phyloP scores from a whole-genome alignment of 1,140 invertebrate genomes.

The Melitaea cinxia region DNA sequence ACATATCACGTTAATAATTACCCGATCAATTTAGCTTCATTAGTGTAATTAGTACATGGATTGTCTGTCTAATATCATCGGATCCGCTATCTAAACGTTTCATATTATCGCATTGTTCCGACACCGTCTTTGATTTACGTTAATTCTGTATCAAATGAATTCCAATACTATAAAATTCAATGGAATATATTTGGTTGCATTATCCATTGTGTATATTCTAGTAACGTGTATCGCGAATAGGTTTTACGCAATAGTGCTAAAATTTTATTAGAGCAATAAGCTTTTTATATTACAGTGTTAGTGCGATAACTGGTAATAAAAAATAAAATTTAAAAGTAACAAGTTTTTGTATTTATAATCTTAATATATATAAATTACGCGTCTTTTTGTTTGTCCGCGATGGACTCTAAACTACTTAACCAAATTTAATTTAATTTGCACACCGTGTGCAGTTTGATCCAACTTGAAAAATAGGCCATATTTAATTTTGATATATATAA shows the following conservation, averaged over 20 bases:
- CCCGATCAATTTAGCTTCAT: not conserved
- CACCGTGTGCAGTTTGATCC: too few species aligned
- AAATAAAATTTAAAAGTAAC: not conserved
- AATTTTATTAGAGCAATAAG: not conserved
- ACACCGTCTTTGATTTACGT: conserved; percentile 19
- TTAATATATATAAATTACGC: too few species aligned
- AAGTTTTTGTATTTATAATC: not conserved
- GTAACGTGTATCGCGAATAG: conserved; percentile 1
- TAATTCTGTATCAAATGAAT: conserved; percentile 23
- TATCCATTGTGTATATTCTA: conserved; percentile 4
- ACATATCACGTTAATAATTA: not conserved
- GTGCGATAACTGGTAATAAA: not conserved
- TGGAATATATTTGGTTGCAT: conserved; percentile 22
- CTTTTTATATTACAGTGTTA: not conserved
- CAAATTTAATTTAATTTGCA: too few species aligned
- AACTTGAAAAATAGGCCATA: too few species aligned
- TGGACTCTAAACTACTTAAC: too few species aligned
- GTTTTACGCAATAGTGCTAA: not conserved
- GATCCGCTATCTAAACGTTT: conserved; percentile 12
- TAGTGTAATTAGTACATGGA: conserved; percentile 7
- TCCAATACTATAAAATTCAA: conserved; percentile 19
- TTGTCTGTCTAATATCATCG: conserved; percentile 14
- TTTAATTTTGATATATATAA: too few species aligned
- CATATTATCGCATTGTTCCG: conserved; percentile 20
- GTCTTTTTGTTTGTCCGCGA: too few species aligned